These are phyloP conservation scores for Drosophila mimica DNA, from an alignment of 2,888 invertebrate species.

Conservation along the genomic window DNA sequence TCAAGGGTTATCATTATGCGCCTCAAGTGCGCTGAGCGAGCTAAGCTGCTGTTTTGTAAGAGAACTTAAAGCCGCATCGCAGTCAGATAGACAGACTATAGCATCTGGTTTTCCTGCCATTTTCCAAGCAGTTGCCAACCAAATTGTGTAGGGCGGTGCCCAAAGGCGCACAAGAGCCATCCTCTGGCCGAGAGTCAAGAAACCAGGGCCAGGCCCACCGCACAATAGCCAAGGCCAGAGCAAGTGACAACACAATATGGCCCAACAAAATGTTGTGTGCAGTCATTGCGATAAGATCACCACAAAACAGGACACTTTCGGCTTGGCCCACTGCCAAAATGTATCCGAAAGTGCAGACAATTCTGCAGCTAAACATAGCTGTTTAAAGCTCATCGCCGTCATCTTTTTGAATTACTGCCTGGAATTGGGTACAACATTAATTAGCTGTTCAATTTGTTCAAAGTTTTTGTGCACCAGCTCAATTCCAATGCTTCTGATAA, in stretches of 20 bases:
- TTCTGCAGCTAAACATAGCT: slow-evolving; percentile 1
- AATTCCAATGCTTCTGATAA: slow-evolving; percentile 44
- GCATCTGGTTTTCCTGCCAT: slow-evolving; percentile 51
- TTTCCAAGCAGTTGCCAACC: slow-evolving; percentile 75
- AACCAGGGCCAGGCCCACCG: slow-evolving; percentile 36
- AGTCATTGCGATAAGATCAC: slow-evolving; percentile 71
- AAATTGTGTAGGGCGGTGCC: slow-evolving; percentile 58
- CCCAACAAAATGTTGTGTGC: slow-evolving; percentile 56
- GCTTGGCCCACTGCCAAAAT: slow-evolving; percentile 59
- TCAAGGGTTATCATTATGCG: slow-evolving; percentile 80
- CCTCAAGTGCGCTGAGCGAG: slow-evolving; percentile 42
- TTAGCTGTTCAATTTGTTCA: slow-evolving; percentile 74
- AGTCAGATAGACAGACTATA: neutral
- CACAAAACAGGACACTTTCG: slow-evolving; percentile 71
- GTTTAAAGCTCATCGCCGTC: slow-evolving; percentile 55
- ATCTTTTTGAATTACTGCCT: slow-evolving; percentile 4
- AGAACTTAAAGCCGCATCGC: slow-evolving; percentile 35
- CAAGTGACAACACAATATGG: slow-evolving; percentile 67
- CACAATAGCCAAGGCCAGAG: slow-evolving; percentile 41
- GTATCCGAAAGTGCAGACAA: slow-evolving; percentile 4
- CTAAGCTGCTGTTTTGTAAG: slow-evolving; percentile 29
- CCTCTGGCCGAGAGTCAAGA: slow-evolving; percentile 56
- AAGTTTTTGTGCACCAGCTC: slow-evolving; percentile 45
- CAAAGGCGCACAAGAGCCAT: slow-evolving; percentile 38
- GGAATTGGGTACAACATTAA: slow-evolving; percentile 59